Conservation (phyloP, 64 coral and sea anemone genomes). For the Montipora capricornis region DNA sequence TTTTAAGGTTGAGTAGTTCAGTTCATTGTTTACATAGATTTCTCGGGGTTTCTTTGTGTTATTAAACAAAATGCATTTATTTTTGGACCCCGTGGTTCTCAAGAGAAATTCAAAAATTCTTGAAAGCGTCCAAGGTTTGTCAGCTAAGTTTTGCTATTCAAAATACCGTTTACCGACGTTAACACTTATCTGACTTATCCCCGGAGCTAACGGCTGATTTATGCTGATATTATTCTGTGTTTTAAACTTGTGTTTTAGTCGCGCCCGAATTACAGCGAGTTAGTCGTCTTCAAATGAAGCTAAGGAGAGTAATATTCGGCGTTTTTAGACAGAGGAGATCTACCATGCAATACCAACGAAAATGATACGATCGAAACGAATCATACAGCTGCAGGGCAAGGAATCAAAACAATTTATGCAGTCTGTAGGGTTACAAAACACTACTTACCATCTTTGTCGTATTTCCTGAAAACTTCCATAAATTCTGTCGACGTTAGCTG, state of each 20-base stretch:
- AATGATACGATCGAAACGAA: not conserved
- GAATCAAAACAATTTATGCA: not conserved
- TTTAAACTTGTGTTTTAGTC: not conserved
- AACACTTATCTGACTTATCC: too few relatives aligned
- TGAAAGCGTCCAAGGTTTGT: not conserved
- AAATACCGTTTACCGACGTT: too few relatives aligned
- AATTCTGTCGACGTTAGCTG: slow-evolving; percentile 60
- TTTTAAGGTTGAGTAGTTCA: slow-evolving; percentile 10
- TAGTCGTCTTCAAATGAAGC: not conserved
- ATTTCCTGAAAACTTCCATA: slow-evolving; percentile 67
- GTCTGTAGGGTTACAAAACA: not conserved
- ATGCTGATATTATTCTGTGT: not conserved
- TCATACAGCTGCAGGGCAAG: not conserved
- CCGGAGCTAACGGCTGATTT: not conserved
- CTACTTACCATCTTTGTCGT: slow-evolving; percentile 72
- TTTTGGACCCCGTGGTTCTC: not conserved
- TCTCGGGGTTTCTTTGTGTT: not conserved
- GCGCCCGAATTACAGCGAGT: not conserved
- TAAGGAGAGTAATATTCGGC: not conserved
- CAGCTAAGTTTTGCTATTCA: not conserved
- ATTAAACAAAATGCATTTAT: not conserved
- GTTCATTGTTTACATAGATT: not conserved
- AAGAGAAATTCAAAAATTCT: not conserved
- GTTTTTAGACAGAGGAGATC: not conserved
- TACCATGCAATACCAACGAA: not conserved